Conservation (phyloP, 2,797 vertebrate genomes). For the Stomatorhinus walkeri region DNA sequence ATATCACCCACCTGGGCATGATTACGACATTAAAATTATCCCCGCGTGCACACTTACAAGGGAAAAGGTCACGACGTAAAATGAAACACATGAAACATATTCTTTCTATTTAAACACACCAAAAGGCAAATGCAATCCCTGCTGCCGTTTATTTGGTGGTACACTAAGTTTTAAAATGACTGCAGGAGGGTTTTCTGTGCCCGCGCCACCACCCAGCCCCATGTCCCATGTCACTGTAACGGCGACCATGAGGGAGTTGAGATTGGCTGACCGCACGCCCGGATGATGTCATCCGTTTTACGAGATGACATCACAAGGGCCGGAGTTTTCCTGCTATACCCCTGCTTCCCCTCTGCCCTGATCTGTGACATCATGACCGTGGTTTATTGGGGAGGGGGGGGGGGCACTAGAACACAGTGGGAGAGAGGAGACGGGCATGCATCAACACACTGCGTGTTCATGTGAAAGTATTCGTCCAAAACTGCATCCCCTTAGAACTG, state of each 20-base stretch:
- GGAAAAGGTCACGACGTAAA: background rate
- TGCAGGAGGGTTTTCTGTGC: background rate
- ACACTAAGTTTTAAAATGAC: background rate
- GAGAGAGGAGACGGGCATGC: background rate
- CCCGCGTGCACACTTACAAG: background rate
- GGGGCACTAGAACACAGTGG: constrained; percentile 7
- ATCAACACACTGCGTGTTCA: background rate
- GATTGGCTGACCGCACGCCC: background rate
- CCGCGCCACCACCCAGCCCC: background rate
- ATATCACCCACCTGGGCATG: background rate
- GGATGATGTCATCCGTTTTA: background rate
- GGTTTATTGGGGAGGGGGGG: constrained; percentile 23
- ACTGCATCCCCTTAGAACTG: background rate
- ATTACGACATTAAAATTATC: background rate
- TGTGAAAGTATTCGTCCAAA: background rate
- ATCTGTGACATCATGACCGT: constrained; percentile 35
- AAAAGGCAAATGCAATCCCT: background rate
- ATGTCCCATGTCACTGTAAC: background rate
- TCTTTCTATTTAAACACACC: background rate
- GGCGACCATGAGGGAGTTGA: background rate
- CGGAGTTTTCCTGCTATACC: constrained; percentile 14
- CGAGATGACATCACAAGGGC: background rate
- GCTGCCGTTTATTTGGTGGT: background rate
- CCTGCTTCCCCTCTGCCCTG: constrained; percentile 22
- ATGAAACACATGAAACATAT: background rate